A percentile compares a stretch with the other conserved stretches of the same genome.
Conservation (phyloP, 2,113 vertebrate species). For the Nibea coibor region DNA sequence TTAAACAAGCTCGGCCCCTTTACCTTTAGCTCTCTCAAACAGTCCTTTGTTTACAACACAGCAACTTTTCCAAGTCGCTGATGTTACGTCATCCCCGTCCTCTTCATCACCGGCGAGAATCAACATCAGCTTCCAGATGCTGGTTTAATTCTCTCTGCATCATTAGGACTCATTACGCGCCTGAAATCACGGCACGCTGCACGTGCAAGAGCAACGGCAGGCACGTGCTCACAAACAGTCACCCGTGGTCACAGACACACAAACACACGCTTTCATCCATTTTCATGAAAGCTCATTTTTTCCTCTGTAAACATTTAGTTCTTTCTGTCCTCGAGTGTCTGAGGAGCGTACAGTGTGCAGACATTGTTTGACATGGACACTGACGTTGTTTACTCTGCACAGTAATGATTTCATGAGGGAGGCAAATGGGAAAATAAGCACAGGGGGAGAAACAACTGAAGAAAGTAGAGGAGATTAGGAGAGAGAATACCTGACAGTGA, state of each 20-base stretch:
- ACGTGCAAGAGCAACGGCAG: not conserved
- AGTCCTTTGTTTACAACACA: not conserved
- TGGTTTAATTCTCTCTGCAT: conserved; percentile 42
- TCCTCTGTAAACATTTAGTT: not conserved
- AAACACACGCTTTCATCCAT: not conserved
- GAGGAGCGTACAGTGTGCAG: not conserved
- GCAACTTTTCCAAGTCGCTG: not conserved
- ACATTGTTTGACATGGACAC: conserved; percentile 2
- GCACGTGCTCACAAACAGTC: not conserved
- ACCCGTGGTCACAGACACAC: not conserved
- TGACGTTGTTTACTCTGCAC: conserved; percentile 10
- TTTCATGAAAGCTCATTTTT: not conserved
- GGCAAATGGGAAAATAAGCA: not conserved
- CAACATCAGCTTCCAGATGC: conserved; percentile 60
- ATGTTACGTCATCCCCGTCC: not conserved
- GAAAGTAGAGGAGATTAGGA: not conserved
- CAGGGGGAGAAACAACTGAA: not conserved
- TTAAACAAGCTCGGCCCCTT: not conserved
- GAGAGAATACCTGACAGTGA: conserved; percentile 15
- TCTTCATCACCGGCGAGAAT: conserved; percentile 8
- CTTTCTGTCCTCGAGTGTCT: conserved; percentile 3
- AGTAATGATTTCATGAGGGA: conserved; percentile 3
- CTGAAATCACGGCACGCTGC: not conserved
- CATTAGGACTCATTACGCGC: conserved; percentile 42
- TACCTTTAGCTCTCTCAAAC: not conserved